These are phyloP conservation scores for Harpalus rufipes DNA, from an alignment of 2,888 invertebrate genomes.

Conservation along the genomic window DNA sequence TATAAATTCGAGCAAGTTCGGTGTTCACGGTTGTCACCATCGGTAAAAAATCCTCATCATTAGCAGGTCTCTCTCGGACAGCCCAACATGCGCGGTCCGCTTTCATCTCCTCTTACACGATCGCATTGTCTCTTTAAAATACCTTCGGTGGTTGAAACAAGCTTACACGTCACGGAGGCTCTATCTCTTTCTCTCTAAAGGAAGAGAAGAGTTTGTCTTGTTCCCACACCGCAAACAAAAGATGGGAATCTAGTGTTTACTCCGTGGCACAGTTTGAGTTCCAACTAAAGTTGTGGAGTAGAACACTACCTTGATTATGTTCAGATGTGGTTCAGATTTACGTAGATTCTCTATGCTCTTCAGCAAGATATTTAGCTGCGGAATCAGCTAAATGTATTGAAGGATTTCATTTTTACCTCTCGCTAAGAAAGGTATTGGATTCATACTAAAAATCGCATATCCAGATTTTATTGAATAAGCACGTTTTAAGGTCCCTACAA, in stretches of 20 bases:
- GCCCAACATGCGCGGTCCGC: constrained; percentile 25
- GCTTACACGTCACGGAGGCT: not conserved
- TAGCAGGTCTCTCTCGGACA: constrained; percentile 35
- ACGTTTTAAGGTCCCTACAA: too few species aligned
- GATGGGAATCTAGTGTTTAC: constrained; percentile 43
- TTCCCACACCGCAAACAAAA: constrained; percentile 40
- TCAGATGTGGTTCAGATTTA: constrained; percentile 31
- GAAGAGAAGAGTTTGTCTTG: not conserved
- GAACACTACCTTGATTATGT: constrained; percentile 32
- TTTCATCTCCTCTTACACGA: constrained; percentile 62
- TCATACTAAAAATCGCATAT: too few species aligned
- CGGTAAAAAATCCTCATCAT: constrained; percentile 53
- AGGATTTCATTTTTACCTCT: too few species aligned
- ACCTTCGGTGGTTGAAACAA: constrained; percentile 47
- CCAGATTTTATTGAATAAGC: too few species aligned
- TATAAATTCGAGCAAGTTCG: constrained; percentile 42
- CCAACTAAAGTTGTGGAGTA: constrained; percentile 3
- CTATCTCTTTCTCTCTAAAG: not conserved
- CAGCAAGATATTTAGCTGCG: not conserved
- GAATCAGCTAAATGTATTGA: too few species aligned
- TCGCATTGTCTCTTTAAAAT: constrained; percentile 64
- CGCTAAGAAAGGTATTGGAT: too few species aligned
- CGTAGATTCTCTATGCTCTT: not conserved
- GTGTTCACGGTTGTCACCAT: constrained; percentile 48
- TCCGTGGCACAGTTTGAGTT: constrained; percentile 34